Base-by-base conservation (phyloP, 1,140 invertebrate genomes). In the Lordiphosa collinella region DNA sequence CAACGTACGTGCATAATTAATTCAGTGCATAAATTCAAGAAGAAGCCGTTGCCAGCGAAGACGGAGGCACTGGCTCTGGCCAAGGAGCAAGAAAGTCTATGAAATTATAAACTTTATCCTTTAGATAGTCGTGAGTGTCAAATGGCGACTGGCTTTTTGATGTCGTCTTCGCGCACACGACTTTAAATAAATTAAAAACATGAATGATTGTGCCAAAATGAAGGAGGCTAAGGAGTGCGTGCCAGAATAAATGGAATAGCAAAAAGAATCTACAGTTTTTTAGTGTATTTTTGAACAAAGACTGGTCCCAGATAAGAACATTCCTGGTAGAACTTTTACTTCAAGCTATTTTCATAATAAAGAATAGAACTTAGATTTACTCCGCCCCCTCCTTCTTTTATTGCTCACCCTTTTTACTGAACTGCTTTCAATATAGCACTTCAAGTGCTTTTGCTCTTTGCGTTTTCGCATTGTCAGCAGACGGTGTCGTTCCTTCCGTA, bases 51-150 rank as follows among this genome's bases (percentile, higher is more conserved):
- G 71, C 48, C 63, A 29, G 18, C 46, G 32, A 47, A 40, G 25
- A 44, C 31, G 25, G 8, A 29, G 25, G 7, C 25, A 22, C 4
- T 5, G 18, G 18, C 4, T 37, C 34, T 11, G 40, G 56, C 32
- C 22, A 55, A 43, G 29, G 56, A 57, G 63, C 51, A 63, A 54
- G 37, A 22, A 53, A 64, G 71, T 78, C 78, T 78, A 84, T 78
- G 79, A 84, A 84, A 84, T 84, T 84, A 84, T 84, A 78, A 84
- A 84, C 68, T 84, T 84, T 70, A 84, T 84, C 78, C 76, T 82
- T 73, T 52, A 57, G 44, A 35, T 43, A 41, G 40, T 35, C 36
- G 38, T 55, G 43, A 49, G 54, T 58, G 56, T 56, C 71, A 69
- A 62, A 44, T 70, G 50, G 53, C 52, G 52, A 55, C 70, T 68